Evolutionary conservation across 1,140 invertebrate species (phyloP).

Genomic region (Holcopasites calliopsidis): DNA sequence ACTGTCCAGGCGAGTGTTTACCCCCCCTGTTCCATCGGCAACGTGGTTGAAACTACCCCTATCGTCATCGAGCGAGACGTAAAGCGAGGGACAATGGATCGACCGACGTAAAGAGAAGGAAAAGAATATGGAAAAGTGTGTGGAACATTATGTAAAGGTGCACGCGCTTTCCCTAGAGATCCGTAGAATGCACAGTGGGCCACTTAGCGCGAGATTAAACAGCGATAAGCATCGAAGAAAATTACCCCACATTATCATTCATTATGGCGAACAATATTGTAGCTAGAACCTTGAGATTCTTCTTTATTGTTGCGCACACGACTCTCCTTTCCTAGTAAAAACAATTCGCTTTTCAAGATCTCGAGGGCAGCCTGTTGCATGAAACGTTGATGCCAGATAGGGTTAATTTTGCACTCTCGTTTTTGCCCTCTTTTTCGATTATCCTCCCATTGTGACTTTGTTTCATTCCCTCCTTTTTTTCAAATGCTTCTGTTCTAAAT

Average conservation of each 20-base stretch:
- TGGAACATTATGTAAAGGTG: background rate
- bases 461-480: background rate
- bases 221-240: slow-evolving; percentile 1
- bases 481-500: background rate
- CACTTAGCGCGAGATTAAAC: background rate
- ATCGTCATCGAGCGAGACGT: background rate
- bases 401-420: slow-evolving; percentile 1
- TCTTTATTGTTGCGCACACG: background rate
- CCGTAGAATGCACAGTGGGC: background rate
- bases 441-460: background rate
- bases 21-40: too few relatives aligned
- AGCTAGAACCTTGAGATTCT: background rate
- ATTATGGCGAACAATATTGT: background rate
- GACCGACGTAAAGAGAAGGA: background rate
- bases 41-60: background rate
- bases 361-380: slow-evolving; percentile 27
- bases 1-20: slow-evolving; percentile 42
- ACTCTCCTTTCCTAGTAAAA: slow-evolving; percentile 10
- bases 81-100: background rate
- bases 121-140: too few relatives aligned
- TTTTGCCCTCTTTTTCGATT: slow-evolving; percentile 8
- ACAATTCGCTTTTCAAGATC: background rate
- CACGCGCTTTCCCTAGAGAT: background rate
- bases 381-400: slow-evolving; percentile 25
- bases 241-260: background rate